Base-by-base conservation (phyloP, 2,113 vertebrate species). In the Arothron firmamentum region DNA sequence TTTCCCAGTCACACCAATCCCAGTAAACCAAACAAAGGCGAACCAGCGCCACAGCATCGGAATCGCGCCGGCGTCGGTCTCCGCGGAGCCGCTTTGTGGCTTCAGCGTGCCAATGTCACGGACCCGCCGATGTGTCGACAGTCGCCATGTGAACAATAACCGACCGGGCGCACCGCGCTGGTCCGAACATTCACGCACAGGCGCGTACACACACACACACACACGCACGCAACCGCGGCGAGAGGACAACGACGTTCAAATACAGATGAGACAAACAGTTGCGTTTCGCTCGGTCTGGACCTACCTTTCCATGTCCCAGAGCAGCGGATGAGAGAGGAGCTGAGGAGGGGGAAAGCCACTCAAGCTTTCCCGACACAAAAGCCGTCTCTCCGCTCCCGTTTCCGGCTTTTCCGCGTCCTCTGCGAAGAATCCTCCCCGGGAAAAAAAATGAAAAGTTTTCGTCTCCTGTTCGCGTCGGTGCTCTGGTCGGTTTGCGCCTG, bases 91-190 rank as follows among this genome's bases (percentile, higher is more conserved):
- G 64, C 67, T 50, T 51, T 15, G 43, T 15, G 43, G 43, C 6
- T 45, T 25, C 68, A 71, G 60, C 62, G 70, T 50, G 47, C 78
- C 58, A 78, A 85, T 87, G 83, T 85, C 84, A 84, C 68, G 71
- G 74, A 21, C 59, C 41, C 72, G 71, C 75, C 75, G 85, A 76
- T 21, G 43, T 34, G 76, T 67, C n/a, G 50, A 49, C 72, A 73
- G 77, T 81, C 79, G 78, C 83, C 86, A 85, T 87, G 86, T 87
- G 89, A 88, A 90, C 87, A 89, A 88, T 87, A 78, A 78, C 79
- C 83, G 46, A 68, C 47, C 74, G 52, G 41, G 45, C 55, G 80
- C 76, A 75, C 77, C 68, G 46, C 13, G 72, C 21, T 52, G 12
- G 12, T 18, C 21, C 13, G 10, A 13, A 12, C 18, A 21, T 10